Evolutionary conservation across 2,113 vertebrate genomes (phyloP).

Genomic region (Pedetes capensis): DNA sequence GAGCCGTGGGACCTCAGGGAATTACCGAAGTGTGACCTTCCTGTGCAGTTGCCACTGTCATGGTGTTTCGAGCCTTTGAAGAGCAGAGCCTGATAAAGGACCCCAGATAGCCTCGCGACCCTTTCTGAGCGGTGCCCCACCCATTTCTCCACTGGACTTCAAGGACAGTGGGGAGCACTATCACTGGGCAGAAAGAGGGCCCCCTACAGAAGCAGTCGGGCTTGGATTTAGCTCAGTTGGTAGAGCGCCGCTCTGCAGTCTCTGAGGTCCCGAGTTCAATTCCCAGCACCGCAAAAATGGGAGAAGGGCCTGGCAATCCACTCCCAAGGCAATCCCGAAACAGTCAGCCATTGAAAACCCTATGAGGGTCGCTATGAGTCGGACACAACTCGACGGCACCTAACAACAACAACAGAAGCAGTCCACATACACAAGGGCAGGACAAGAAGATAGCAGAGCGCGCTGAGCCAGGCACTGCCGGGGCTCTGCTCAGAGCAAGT

Average conservation of each 20-base stretch:
- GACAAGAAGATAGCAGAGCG: not conserved
- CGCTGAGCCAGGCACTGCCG: fast-evolving
- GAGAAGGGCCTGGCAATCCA: no score
- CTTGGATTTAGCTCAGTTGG: no score
- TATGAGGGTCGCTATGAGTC: no score
- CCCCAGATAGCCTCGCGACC: not conserved
- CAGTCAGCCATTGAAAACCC: no score
- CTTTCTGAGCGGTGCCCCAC: not conserved
- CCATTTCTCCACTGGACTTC: not conserved
- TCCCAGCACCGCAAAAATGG: no score
- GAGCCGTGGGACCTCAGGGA: not conserved
- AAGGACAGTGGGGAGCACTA: not conserved
- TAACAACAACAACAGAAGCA: no score
- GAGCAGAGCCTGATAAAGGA: not conserved
- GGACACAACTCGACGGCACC: no score
- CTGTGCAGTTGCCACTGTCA: not conserved
- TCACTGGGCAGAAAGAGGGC: not conserved
- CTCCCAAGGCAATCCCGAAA: no score
- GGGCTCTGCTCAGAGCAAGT: not conserved
- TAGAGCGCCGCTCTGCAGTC: no score
- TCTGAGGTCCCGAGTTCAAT: no score
- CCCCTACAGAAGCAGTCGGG: not conserved
- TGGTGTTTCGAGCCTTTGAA: not conserved
- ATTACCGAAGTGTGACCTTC: not conserved
- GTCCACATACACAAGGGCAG: not conserved